Conservation (phyloP, 2,113 vertebrate genomes). For the Microtus richardsoni region DNA sequence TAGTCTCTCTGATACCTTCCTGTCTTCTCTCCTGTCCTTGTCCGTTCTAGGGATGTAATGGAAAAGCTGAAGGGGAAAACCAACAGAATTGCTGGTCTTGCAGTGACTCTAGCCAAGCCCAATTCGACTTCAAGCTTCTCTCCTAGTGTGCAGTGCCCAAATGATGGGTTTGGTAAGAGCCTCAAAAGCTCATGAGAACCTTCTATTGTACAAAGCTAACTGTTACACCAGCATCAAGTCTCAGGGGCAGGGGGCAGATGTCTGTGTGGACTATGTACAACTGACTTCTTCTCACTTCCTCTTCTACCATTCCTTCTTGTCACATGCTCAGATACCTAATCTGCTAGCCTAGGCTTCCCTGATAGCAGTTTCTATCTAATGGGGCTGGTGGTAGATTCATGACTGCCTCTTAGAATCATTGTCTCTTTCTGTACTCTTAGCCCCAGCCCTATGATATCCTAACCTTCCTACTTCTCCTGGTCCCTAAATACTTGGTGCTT, state of each 20-base stretch:
- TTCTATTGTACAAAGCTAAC: neutral
- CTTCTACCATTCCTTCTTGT: neutral
- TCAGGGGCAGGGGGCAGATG: neutral
- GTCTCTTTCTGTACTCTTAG: neutral
- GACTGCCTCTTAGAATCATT: neutral
- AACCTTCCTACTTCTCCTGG: neutral
- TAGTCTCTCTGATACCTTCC: neutral
- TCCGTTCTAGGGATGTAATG: constrained; percentile 87
- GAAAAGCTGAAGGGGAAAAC: constrained; percentile 90
- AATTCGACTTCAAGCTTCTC: constrained; percentile 88
- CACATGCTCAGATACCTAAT: neutral
- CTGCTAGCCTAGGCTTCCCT: neutral
- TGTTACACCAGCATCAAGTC: neutral
- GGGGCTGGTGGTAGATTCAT: neutral
- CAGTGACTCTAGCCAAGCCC: constrained; percentile 87
- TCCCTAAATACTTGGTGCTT: neutral
- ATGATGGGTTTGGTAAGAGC: constrained; percentile 91
- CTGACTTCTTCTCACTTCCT: neutral
- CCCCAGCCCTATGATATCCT: neutral
- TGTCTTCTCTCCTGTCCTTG: accelerated
- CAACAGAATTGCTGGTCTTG: constrained; percentile 92
- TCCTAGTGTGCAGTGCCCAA: constrained; percentile 92
- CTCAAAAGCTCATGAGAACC: neutral
- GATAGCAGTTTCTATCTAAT: neutral
- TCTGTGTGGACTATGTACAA: neutral